phyloP scores from a whole-genome alignment of 2,113 vertebrate species.

The Thunnus maccoyii region DNA sequence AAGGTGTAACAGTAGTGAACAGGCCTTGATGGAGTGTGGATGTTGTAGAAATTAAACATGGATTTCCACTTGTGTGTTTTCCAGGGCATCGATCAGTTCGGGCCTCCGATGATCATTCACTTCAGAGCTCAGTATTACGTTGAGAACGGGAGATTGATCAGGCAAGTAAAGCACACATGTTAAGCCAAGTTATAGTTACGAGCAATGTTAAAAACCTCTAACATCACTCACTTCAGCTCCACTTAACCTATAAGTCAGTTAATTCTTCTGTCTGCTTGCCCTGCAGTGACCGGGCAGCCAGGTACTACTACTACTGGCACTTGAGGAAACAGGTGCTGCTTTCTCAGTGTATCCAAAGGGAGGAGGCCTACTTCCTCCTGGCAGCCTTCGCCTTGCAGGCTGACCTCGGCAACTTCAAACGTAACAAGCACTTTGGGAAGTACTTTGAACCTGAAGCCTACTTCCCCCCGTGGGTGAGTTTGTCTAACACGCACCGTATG shows the following conservation, averaged over 20 bases:
- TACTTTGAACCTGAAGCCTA: conserved; percentile 98
- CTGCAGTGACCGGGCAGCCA: conserved; percentile 91
- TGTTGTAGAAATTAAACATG: conserved; percentile 8
- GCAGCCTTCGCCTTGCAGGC: conserved; percentile 97
- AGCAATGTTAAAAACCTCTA: neutral
- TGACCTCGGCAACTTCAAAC: conserved; percentile 97
- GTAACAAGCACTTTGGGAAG: conserved; percentile 95
- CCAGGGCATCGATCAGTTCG: conserved; percentile 98
- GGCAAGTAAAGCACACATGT: conserved; percentile 76
- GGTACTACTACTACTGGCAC: conserved; percentile 99
- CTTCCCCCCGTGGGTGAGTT: conserved; percentile 96
- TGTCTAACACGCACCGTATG: conserved; percentile 12
- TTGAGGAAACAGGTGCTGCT: conserved; percentile 96
- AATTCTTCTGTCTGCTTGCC: neutral
- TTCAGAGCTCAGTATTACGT: conserved; percentile 99
- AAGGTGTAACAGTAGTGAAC: neutral
- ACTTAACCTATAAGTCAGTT: neutral
- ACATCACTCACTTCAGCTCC: neutral
- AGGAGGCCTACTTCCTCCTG: conserved; percentile 98
- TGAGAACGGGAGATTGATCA: conserved; percentile 96
- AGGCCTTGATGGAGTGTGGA: neutral
- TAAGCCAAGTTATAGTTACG: no score
- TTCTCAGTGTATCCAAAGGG: conserved; percentile 93
- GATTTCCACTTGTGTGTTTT: conserved; percentile 33
- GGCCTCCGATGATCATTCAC: conserved; percentile 98